These are phyloP conservation scores for Nomada ruficornis DNA, from an alignment of 2,888 invertebrate genomes.

Conservation along the genomic window DNA sequence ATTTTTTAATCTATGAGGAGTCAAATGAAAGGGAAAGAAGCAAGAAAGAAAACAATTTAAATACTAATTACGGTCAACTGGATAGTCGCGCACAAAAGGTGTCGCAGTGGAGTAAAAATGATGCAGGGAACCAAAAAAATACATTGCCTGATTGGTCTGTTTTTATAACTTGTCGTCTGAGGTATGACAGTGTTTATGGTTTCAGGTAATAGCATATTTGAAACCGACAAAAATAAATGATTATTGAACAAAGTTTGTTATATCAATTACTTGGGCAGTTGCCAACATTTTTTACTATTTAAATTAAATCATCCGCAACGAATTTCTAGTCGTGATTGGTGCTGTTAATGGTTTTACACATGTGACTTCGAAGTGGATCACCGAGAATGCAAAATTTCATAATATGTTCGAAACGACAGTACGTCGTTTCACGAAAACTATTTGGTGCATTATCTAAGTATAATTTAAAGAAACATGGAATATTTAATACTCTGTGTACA, in stretches of 20 bases:
- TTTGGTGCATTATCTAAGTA: conserved; percentile 43
- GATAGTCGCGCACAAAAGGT: no score
- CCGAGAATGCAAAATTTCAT: conserved; percentile 76
- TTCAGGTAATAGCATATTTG: no score
- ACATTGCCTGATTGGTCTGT: no score
- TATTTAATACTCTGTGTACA: conserved; percentile 10
- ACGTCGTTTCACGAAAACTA: conserved; percentile 62
- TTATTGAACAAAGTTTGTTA: not conserved
- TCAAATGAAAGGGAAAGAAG: no score
- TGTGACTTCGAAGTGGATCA: conserved; percentile 1
- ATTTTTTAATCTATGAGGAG: no score
- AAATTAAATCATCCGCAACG: conserved; percentile 5
- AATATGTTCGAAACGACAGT: conserved; percentile 68
- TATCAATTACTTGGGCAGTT: not conserved
- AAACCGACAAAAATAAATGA: not conserved
- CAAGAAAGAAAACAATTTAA: no score
- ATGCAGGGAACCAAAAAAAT: no score
- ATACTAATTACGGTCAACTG: no score
- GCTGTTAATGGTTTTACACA: not conserved
- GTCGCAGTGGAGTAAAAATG: no score
- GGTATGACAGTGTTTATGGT: no score
- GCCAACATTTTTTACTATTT: conserved; percentile 3
- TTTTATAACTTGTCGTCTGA: no score
- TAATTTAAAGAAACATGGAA: conserved; percentile 1
- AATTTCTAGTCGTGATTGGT: not conserved